A percentile compares a stretch with the other conserved stretches of the same genome.
Conservation (phyloP, 2,797 vertebrate genomes). For the Coregonus suidteri region DNA sequence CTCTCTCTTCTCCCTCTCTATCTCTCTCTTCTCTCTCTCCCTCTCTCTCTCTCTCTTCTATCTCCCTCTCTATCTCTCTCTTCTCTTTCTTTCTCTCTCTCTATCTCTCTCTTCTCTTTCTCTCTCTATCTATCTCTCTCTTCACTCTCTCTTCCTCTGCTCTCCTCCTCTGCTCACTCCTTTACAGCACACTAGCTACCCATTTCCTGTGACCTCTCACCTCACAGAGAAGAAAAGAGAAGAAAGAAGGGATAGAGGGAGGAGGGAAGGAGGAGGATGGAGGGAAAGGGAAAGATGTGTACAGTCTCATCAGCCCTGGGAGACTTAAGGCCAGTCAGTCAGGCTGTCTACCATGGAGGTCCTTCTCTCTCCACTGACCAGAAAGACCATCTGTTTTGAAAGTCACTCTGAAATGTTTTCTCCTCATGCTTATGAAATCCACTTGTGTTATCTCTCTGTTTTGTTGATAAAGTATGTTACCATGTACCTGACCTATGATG, state of each 20-base stretch:
- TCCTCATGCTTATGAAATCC: background rate
- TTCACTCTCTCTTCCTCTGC: too few species aligned
- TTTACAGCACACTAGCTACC: too few species aligned
- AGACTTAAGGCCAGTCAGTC: background rate
- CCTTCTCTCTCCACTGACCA: background rate
- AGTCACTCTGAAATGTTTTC: background rate
- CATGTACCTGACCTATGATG: background rate
- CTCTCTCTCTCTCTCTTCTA: conserved; percentile 7
- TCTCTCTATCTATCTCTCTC: too few species aligned
- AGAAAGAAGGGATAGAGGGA: too few species aligned
- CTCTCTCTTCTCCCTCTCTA: background rate
- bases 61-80: too few species aligned
- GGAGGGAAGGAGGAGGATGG: background rate
- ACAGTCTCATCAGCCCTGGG: background rate
- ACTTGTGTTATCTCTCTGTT: background rate
- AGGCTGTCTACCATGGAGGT: background rate
- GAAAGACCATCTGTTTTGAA: background rate
- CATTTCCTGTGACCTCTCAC: too few species aligned
- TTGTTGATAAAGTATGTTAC: background rate
- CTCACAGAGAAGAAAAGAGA: too few species aligned
- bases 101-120: too few species aligned
- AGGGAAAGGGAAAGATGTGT: background rate
- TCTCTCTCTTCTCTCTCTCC: conserved; percentile 33
- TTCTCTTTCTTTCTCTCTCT: too few species aligned
- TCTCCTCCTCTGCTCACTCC: too few species aligned